A percentile compares a stretch with the other conserved stretches of the same genome.
These are phyloP conservation scores for Ormyrus nitidulus DNA, from an alignment of 2,888 invertebrate species.

Conservation along the genomic window DNA sequence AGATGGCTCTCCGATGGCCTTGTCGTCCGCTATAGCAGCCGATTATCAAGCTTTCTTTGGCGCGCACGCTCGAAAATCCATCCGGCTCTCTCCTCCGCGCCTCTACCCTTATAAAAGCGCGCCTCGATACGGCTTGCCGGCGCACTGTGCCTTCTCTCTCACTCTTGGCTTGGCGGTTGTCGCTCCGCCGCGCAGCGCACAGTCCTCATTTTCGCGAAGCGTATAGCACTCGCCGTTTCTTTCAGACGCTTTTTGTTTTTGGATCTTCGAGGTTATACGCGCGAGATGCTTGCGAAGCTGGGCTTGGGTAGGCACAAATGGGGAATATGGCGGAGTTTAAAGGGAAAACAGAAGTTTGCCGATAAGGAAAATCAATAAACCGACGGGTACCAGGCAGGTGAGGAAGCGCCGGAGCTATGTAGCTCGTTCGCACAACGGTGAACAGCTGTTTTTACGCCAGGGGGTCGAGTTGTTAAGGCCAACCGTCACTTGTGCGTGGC, in stretches of 20 bases:
- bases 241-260: background rate
- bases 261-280: background rate
- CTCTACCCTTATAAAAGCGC: slow-evolving; percentile 21
- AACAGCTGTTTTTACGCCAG: slow-evolving; percentile 34
- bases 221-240: background rate
- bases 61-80: slow-evolving; percentile 39
- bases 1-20: slow-evolving; percentile 48
- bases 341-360: slow-evolving; percentile 18
- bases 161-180: background rate
- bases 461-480: too few species aligned
- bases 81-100: background rate
- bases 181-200: background rate
- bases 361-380: slow-evolving; percentile 53
- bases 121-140: slow-evolving; percentile 8
- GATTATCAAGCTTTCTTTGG: slow-evolving; percentile 40
- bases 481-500: background rate
- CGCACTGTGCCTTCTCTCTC: background rate
- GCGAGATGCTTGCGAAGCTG: background rate
- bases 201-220: too few species aligned
- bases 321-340: slow-evolving; percentile 13
- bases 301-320: background rate
- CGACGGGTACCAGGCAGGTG: slow-evolving; percentile 2
- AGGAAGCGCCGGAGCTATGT: background rate
- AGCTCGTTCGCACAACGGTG: background rate
- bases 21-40: slow-evolving; percentile 10